A percentile compares a stretch with the other conserved stretches of the same genome.
Evolutionary conservation across 2,797 vertebrate genomes (phyloP).

Genomic region (Octomys mimax): DNA sequence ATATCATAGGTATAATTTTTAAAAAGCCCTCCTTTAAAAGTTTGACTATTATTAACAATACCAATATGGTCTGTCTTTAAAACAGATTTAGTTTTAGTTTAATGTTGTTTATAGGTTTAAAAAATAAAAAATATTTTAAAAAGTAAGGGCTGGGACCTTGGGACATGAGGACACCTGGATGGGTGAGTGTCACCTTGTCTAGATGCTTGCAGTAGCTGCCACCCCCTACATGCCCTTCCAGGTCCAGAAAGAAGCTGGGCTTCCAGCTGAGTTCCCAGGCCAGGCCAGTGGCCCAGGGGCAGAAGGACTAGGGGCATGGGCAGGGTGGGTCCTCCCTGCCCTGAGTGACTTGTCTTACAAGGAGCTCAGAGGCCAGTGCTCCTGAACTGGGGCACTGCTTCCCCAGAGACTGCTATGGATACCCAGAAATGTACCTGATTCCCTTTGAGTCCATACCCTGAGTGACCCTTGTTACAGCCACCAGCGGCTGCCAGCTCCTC

Average conservation of each 20-base stretch:
- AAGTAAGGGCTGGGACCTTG: background rate
- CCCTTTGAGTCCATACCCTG: background rate
- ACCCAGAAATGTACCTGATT: background rate
- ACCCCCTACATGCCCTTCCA: background rate
- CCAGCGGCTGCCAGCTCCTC: background rate
- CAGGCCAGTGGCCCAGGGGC: background rate
- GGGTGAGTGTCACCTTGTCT: rapidly evolving
- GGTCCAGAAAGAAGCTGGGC: background rate
- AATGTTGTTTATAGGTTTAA: background rate
- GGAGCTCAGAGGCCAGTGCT: background rate
- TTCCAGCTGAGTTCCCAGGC: background rate
- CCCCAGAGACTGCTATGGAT: rapidly evolving
- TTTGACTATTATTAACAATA: background rate
- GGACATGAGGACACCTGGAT: background rate
- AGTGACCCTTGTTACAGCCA: background rate
- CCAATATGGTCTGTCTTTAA: background rate
- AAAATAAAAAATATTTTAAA: too few species aligned
- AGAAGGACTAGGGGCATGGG: background rate
- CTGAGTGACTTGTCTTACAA: background rate
- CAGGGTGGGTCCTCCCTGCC: background rate
- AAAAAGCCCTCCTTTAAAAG: background rate
- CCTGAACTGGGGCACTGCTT: background rate
- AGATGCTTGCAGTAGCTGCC: background rate
- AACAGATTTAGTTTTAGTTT: background rate
- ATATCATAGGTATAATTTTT: background rate